A percentile compares a stretch with the other conserved stretches of the same genome.
Evolutionary conservation across 2,113 vertebrate genomes (phyloP).

Genomic region (Pardalotus punctatus): DNA sequence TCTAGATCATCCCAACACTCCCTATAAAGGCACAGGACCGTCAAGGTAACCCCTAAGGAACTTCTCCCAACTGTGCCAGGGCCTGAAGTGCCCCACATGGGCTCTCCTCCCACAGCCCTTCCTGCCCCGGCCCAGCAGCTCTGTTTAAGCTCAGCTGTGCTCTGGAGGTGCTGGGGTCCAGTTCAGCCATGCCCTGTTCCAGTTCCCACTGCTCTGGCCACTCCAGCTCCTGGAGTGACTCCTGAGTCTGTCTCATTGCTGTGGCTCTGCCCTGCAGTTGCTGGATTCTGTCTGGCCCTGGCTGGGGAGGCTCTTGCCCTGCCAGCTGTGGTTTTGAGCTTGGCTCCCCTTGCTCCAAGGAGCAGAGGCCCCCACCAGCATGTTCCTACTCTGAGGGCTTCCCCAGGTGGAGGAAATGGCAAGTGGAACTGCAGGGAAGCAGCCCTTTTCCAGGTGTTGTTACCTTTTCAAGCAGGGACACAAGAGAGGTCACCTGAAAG

Average conservation of each 20-base stretch:
- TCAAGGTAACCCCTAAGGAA: background rate
- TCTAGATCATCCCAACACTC: background rate
- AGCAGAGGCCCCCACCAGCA: background rate
- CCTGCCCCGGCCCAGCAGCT: background rate
- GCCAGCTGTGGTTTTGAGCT: background rate
- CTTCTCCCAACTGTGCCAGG: background rate
- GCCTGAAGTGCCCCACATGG: background rate
- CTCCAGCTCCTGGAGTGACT: accelerated
- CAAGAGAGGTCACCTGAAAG: background rate
- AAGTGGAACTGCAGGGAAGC: background rate
- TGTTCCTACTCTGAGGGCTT: background rate
- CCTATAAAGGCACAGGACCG: background rate
- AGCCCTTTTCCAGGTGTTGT: background rate
- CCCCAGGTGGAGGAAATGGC: background rate
- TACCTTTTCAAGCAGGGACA: background rate
- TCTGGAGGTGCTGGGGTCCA: background rate
- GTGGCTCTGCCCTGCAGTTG: background rate
- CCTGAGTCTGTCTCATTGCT: background rate
- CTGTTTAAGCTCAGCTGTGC: background rate
- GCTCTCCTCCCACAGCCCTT: background rate
- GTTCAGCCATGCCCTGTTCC: background rate
- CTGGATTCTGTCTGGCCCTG: background rate
- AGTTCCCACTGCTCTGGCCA: background rate
- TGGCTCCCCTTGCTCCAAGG: background rate
- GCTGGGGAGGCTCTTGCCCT: background rate